Base-by-base conservation (phyloP, 2,113 vertebrate species). In the Galbula dea region DNA sequence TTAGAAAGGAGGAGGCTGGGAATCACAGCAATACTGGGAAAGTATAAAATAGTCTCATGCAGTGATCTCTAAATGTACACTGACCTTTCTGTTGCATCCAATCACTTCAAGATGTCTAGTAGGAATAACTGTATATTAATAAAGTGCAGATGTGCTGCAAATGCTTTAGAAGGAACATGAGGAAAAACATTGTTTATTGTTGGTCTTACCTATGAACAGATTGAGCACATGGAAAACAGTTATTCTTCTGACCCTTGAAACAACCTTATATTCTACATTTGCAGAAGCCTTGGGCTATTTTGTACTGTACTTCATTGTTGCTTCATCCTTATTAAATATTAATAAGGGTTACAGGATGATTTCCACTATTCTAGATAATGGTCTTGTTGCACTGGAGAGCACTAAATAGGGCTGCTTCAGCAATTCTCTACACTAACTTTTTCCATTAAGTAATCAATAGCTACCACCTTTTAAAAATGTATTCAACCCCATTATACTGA, bases 371-470 rank as follows among this genome's bases (percentile, higher is more conserved):
- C 90, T 71, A 95, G 96, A 96, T 98, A 98, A 98, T 98, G 91
- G 95, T 92, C 86, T 63, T 75, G 52, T 90, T 96, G 94, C 90
- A 92, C 68, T 92, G 66, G 88, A 97, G 97, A 96, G 95, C 96
- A 94, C 63, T 72, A 89, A 95, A 96, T 91, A 96, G 91, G 94
- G 88, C 96, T 96, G 65, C 85, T 97, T 97, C 95, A 97, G 97
- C 97, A 92, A 80, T 97, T 98, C 96, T 97, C 88, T 68, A 86
- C 45, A 90, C 94, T 91, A 94, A 96, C 85, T 93, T 97, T 88
- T 97, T 95, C 97, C 97, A 98, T 97, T 98, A 98, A 98, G 90
- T 94, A 97, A 98, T 98, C 98, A 97, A 97, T 98, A 98, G 88
- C 94, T 88, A 97, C 95, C 95, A 96, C 95, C 95, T 97, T 96